These are phyloP conservation scores for Cyanocitta stelleri DNA, from an alignment of 2,113 vertebrate genomes.

Conservation along the genomic window DNA sequence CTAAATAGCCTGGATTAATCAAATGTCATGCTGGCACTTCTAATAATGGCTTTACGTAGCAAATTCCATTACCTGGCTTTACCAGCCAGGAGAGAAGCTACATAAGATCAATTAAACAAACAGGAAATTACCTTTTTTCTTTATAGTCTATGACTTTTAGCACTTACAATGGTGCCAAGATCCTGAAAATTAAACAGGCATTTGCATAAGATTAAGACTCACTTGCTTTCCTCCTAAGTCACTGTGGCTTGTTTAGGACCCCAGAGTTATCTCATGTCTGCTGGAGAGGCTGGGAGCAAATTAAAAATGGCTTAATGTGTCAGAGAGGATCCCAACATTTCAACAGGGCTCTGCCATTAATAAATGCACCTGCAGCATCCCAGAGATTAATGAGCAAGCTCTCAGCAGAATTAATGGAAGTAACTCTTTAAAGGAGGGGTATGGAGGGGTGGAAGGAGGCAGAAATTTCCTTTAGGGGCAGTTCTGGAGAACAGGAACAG, in stretches of 20 bases:
- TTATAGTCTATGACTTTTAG: slow-evolving; percentile 26
- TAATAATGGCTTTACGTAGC: slow-evolving; percentile 46
- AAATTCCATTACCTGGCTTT: slow-evolving; percentile 54
- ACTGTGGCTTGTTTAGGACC: slow-evolving; percentile 27
- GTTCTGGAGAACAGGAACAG: background rate
- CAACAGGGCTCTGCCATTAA: background rate
- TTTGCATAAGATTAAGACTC: slow-evolving; percentile 52
- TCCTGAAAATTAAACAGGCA: slow-evolving; percentile 25
- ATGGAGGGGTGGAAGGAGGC: background rate
- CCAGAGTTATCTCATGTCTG: slow-evolving; percentile 26
- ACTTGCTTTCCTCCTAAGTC: background rate
- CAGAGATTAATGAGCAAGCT: slow-evolving; percentile 33
- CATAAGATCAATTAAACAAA: slow-evolving; percentile 64
- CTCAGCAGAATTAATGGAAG: background rate
- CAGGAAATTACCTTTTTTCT: slow-evolving; percentile 55
- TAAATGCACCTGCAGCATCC: slow-evolving; percentile 51
- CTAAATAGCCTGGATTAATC: slow-evolving; percentile 64
- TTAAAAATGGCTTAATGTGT: slow-evolving; percentile 69
- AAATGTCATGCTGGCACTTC: slow-evolving; percentile 65
- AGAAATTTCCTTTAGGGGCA: background rate
- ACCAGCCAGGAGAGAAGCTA: slow-evolving; percentile 54
- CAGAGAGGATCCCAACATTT: slow-evolving; percentile 49
- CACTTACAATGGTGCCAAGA: slow-evolving; percentile 2
- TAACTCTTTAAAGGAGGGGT: background rate
- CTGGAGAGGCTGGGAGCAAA: slow-evolving; percentile 44